Evolutionary conservation across 2,113 vertebrate species (phyloP).

Genomic region (Polyodon spathula): DNA sequence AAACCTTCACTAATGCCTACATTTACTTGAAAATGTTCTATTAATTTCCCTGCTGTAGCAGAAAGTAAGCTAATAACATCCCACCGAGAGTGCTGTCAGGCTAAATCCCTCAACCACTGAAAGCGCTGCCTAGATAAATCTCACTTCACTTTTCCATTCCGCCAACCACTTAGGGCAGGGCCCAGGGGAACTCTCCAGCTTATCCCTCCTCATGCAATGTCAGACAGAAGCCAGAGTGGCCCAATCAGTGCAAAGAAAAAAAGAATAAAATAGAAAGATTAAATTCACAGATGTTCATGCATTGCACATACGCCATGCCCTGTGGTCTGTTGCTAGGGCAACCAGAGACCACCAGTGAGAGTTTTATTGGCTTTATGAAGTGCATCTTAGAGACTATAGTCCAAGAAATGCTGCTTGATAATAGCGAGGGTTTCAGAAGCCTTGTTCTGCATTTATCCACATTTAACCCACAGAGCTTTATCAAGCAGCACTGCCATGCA

Average conservation of each 20-base stretch:
- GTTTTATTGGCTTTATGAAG: slow-evolving; percentile 86
- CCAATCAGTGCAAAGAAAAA: slow-evolving; percentile 56
- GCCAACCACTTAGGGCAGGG: slow-evolving; percentile 42
- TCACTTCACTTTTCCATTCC: slow-evolving; percentile 43
- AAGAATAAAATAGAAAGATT: slow-evolving; percentile 53
- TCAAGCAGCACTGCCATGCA: slow-evolving; percentile 36
- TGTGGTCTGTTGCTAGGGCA: slow-evolving; percentile 85
- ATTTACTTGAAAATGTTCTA: slow-evolving; percentile 38
- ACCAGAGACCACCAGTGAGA: slow-evolving; percentile 75
- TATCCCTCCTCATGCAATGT: slow-evolving; percentile 46
- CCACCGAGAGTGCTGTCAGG: slow-evolving; percentile 29
- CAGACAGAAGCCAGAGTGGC: slow-evolving; percentile 43
- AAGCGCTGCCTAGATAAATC: slow-evolving; percentile 34
- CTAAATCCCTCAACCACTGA: slow-evolving; percentile 31
- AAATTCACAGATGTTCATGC: slow-evolving; percentile 74
- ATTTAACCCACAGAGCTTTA: slow-evolving; percentile 54
- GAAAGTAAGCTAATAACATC: slow-evolving; percentile 44
- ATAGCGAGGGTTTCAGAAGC: slow-evolving; percentile 50
- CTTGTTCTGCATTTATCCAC: slow-evolving; percentile 60
- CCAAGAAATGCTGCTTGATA: slow-evolving; percentile 59
- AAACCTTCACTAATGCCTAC: slow-evolving; percentile 34
- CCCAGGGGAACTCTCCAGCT: slow-evolving; percentile 43
- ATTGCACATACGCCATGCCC: slow-evolving; percentile 75
- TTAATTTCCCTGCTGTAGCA: slow-evolving; percentile 35
- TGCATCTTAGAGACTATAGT: slow-evolving; percentile 61